phyloP scores from a whole-genome alignment of 2,113 vertebrate species.

The Gadus chalcogrammus region DNA sequence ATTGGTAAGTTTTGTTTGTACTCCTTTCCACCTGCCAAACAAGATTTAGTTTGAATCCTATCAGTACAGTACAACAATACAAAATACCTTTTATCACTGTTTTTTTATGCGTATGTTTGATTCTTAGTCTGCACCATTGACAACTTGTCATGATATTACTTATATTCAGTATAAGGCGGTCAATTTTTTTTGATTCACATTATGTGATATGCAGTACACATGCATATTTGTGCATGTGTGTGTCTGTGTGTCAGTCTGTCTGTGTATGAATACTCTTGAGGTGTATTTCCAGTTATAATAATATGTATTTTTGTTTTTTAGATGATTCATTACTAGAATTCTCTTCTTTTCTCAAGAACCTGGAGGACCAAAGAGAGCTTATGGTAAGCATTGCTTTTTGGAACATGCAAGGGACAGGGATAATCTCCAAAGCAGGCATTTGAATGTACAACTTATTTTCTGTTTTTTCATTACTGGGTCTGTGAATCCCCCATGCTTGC shows the following conservation, averaged over 20 bases:
- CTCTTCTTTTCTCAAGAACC: conserved; percentile 87
- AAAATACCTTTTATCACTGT: conserved; percentile 21
- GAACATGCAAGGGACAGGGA: conserved; percentile 34
- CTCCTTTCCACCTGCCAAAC: neutral
- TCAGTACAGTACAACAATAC: conserved; percentile 6
- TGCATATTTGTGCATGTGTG: neutral
- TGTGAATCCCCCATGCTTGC: neutral
- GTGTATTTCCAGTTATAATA: conserved; percentile 8
- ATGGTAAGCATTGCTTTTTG: conserved; percentile 80
- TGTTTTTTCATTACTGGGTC: neutral
- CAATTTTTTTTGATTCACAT: too few relatives aligned
- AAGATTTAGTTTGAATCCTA: conserved; percentile 25
- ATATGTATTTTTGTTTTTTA: conserved; percentile 54
- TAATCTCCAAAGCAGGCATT: conserved; percentile 23
- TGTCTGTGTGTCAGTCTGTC: conserved; percentile 5
- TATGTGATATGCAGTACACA: neutral
- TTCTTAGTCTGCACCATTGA: neutral
- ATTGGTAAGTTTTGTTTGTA: conserved; percentile 78
- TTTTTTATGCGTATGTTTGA: conserved; percentile 19
- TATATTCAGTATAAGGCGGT: too few relatives aligned
- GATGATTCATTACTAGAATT: conserved; percentile 96
- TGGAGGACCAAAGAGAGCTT: conserved; percentile 96
- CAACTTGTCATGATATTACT: too few relatives aligned
- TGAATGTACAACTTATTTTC: conserved; percentile 1
- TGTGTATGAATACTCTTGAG: neutral